These are phyloP conservation scores for Drosophila rubida DNA, from an alignment of 2,888 invertebrate species.

Conservation along the genomic window DNA sequence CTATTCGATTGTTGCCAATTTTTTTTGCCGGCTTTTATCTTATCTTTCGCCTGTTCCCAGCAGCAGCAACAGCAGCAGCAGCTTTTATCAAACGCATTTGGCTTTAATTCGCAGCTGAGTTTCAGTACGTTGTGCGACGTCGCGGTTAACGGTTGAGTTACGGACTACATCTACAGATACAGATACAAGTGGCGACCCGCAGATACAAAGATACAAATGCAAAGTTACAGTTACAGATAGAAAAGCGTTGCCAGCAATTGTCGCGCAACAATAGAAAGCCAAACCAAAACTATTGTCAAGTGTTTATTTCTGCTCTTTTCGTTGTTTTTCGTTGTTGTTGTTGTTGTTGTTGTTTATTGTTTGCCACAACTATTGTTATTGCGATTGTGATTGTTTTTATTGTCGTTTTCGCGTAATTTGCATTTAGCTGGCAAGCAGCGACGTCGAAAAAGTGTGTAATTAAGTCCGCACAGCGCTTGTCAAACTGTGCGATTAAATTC, in stretches of 20 bases:
- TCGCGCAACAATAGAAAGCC: conserved; percentile 64
- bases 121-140: conserved; percentile 60
- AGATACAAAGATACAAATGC: conserved; percentile 31
- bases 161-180: conserved; percentile 23
- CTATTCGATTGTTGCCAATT: conserved; percentile 17
- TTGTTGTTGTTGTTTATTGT: no score
- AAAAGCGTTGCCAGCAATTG: conserved; percentile 41
- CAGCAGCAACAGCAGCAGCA: conserved; percentile 3
- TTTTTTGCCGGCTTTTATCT: conserved; percentile 45
- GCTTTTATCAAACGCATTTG: conserved; percentile 56
- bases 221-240: conserved; percentile 21
- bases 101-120: conserved; percentile 44
- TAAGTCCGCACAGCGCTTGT: conserved; percentile 53
- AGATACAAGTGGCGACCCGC: conserved; percentile 15
- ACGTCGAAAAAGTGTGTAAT: conserved; percentile 36
- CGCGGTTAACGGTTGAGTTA: conserved; percentile 45
- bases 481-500: conserved; percentile 49
- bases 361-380: conserved; percentile 17
- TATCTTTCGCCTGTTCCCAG: conserved; percentile 33
- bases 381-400: conserved; percentile 28
- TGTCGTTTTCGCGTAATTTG: conserved; percentile 57
- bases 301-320: conserved; percentile 15
- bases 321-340: background rate
- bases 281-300: conserved; percentile 42
- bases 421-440: conserved; percentile 41